Percentiles rank a stretch among this genome's conserved stretches.
phyloP scores from a whole-genome alignment of 2,888 invertebrate species.

The Ischnura elegans region DNA sequence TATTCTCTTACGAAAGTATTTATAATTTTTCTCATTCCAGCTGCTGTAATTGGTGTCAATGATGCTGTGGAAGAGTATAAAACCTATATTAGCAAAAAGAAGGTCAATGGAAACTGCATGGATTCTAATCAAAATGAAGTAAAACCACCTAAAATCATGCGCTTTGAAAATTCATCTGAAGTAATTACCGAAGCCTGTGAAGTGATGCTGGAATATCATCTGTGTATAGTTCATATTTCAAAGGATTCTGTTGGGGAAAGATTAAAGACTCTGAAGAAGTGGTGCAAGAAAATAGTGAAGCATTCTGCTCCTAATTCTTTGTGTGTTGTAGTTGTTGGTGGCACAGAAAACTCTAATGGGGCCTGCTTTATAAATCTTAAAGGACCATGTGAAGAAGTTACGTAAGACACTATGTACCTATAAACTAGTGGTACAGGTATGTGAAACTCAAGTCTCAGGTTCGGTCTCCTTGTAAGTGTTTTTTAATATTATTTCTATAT shows the following conservation, averaged over 20 bases:
- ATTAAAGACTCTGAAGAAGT: background rate
- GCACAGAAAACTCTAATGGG: background rate
- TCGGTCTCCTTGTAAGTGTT: too few species aligned
- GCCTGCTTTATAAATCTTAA: conserved; percentile 29
- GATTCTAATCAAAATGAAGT: background rate
- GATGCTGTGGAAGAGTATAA: background rate
- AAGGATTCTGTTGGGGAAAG: conserved; percentile 12
- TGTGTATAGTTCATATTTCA: conserved; percentile 21
- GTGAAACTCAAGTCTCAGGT: too few species aligned
- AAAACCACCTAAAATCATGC: background rate
- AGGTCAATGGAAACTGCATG: background rate
- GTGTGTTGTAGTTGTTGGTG: conserved; percentile 16
- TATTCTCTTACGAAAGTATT: too few species aligned
- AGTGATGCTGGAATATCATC: conserved; percentile 30
- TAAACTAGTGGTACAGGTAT: too few species aligned
- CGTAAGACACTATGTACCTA: background rate
- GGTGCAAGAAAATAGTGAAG: conserved; percentile 44
- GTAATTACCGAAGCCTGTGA: background rate
- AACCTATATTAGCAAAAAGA: background rate
- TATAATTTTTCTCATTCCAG: conserved; percentile 36
- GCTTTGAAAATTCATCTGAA: background rate
- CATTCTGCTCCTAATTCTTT: background rate
- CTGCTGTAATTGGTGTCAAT: conserved; percentile 29
- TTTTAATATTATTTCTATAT: too few species aligned
- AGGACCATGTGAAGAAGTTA: background rate